Conservation (phyloP, 2,888 invertebrate species). For the Caenorhabditis virilis region DNA sequence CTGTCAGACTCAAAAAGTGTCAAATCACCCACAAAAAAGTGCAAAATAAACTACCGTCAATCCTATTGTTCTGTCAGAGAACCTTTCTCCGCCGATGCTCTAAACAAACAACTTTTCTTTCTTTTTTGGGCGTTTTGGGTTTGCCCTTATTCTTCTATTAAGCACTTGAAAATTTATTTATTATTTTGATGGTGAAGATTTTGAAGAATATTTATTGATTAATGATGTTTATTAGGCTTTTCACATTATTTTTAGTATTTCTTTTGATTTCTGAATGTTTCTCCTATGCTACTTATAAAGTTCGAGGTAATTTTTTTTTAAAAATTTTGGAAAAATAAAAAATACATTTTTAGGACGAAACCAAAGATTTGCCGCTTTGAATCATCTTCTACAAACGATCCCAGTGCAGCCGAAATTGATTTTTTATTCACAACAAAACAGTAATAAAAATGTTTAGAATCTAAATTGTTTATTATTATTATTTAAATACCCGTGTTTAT, state of each 20-base stretch:
- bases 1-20: no score
- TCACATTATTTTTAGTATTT: slow-evolving; percentile 4
- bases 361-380: slow-evolving; percentile 31
- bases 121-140: no score
- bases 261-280: slow-evolving; percentile 3
- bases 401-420: slow-evolving; percentile 30
- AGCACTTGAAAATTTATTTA: no score
- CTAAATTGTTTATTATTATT: neutral
- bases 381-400: slow-evolving; percentile 28
- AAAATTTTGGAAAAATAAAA: neutral
- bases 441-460: neutral
- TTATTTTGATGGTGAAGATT: no score
- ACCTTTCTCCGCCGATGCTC: no score
- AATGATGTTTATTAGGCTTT: no score
- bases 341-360: slow-evolving; percentile 19
- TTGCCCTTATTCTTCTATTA: no score
- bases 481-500: neutral
- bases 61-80: no score
- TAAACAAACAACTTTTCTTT: no score
- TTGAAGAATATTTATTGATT: no score
- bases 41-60: no score
- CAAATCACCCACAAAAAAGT: no score
- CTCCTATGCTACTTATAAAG: slow-evolving; percentile 26
- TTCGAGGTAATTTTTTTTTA: slow-evolving; percentile 13
- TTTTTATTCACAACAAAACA: slow-evolving; percentile 19